A percentile compares a stretch with the other conserved stretches of the same genome.
Evolutionary conservation across 2,888 invertebrate genomes (phyloP).

Genomic region (Dascillus cervinus): DNA sequence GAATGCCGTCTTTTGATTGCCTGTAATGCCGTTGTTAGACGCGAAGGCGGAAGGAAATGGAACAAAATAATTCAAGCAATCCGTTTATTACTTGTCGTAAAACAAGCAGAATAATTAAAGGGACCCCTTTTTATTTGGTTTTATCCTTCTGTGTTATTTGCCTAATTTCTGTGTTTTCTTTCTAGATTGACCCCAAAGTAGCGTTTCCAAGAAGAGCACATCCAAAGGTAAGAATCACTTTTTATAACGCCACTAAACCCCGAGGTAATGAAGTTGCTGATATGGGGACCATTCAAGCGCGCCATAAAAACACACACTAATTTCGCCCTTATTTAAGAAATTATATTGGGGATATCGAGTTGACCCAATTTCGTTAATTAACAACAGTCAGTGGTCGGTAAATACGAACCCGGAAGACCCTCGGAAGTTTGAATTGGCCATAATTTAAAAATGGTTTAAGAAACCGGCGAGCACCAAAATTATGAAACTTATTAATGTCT

Average conservation of each 20-base stretch:
- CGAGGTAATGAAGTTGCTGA: too few relatives aligned
- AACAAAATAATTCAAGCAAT: conserved; percentile 31
- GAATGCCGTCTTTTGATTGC: conserved; percentile 30
- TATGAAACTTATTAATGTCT: too few relatives aligned
- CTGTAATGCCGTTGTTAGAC: conserved; percentile 30
- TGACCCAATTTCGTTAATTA: too few relatives aligned
- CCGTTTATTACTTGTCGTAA: conserved; percentile 32
- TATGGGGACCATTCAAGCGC: too few relatives aligned
- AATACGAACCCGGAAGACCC: too few relatives aligned
- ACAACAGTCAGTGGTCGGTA: too few relatives aligned
- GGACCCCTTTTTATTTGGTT: conserved; percentile 26
- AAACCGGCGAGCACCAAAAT: too few relatives aligned
- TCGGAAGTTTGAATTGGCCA: too few relatives aligned
- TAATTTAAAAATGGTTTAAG: too few relatives aligned
- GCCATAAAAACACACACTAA: too few relatives aligned
- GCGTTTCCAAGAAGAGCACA: conserved; percentile 99
- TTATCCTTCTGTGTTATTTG: conserved; percentile 20
- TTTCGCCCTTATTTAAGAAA: too few relatives aligned
- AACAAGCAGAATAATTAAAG: conserved; percentile 32
- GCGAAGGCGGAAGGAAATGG: conserved; percentile 29
- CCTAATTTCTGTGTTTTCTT: conserved; percentile 33
- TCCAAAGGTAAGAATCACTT: conserved; percentile 76
- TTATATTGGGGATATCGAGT: too few relatives aligned
- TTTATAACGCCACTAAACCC: not conserved
- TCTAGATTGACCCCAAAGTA: conserved; percentile 99